Evolutionary conservation across 1,140 invertebrate species (phyloP).

Genomic region (Drosophila jambulina): DNA sequence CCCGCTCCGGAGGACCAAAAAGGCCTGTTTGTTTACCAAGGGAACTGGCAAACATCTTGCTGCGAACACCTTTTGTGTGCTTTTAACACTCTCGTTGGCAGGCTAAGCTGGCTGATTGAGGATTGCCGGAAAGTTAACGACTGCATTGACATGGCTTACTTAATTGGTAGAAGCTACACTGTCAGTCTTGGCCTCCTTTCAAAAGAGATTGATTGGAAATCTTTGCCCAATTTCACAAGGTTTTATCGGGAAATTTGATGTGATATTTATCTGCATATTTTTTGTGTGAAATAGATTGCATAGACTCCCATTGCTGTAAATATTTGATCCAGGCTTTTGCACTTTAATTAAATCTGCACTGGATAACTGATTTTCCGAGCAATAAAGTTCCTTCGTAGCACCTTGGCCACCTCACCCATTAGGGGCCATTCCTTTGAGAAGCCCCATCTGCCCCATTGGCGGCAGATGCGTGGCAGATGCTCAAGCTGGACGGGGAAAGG

Average conservation of each 20-base stretch:
- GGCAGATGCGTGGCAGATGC: slow-evolving; percentile 11
- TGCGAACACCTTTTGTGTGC: slow-evolving; percentile 52
- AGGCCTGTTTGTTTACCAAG: slow-evolving; percentile 19
- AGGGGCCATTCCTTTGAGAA: slow-evolving; percentile 5
- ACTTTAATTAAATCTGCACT: slow-evolving; percentile 12
- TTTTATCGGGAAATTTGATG: neutral
- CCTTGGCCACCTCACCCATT: slow-evolving; percentile 5
- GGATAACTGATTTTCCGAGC: slow-evolving; percentile 1
- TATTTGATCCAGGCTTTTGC: neutral
- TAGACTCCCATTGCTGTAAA: too few species aligned
- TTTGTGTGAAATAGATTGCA: neutral
- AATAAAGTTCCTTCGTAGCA: slow-evolving; percentile 1
- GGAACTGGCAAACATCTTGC: slow-evolving; percentile 27
- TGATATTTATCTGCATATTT: neutral
- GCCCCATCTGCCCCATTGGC: neutral
- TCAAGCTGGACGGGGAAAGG: neutral
- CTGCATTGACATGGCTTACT: slow-evolving; percentile 31
- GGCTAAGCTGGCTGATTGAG: slow-evolving; percentile 36
- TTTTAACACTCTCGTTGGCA: slow-evolving; percentile 14
- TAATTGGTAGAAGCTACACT: slow-evolving; percentile 8
- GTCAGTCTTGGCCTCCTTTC: neutral
- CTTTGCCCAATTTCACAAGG: neutral
- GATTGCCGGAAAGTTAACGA: slow-evolving; percentile 46
- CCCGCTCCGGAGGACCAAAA: slow-evolving; percentile 16
- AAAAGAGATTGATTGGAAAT: slow-evolving; percentile 3